phyloP scores from a whole-genome alignment of 2,113 vertebrate species.

The Ploceus nigricollis region DNA sequence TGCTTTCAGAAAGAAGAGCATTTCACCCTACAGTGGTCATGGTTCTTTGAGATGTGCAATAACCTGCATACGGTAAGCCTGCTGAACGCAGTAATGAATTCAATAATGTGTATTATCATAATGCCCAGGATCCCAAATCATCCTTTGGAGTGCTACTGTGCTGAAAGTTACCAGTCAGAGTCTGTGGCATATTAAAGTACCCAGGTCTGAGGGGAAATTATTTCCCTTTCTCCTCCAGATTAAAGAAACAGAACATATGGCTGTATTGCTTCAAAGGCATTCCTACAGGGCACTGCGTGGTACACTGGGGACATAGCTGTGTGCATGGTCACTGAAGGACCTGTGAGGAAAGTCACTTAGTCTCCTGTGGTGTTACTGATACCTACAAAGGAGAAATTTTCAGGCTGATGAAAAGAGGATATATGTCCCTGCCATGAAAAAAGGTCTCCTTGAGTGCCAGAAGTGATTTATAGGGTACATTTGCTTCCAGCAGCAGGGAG shows the following conservation, averaged over 20 bases:
- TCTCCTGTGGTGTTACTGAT: conserved; percentile 28
- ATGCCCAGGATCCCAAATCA: background rate
- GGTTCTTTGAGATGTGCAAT: conserved; percentile 19
- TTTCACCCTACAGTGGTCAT: background rate
- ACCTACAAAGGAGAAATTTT: conserved; percentile 53
- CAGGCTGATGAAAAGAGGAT: conserved; percentile 50
- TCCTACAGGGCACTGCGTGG: background rate
- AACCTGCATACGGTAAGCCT: background rate
- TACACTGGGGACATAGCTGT: background rate
- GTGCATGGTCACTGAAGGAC: background rate
- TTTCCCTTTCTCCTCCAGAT: conserved; percentile 19
- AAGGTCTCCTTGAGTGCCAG: conserved; percentile 20
- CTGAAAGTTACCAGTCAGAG: background rate
- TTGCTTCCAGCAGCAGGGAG: conserved; percentile 43
- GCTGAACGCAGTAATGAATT: background rate
- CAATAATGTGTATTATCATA: conserved; percentile 24
- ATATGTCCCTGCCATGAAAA: conserved; percentile 37
- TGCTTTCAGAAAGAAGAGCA: conserved; percentile 6
- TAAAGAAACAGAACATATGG: conserved; percentile 51
- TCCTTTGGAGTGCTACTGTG: conserved; percentile 19
- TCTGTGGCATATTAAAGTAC: background rate
- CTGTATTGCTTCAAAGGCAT: conserved; percentile 47
- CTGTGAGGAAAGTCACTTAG: conserved; percentile 54
- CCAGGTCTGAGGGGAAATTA: background rate
- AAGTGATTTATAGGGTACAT: conserved; percentile 52